Percentiles rank a stretch among this genome's conserved stretches.
phyloP scores from a whole-genome alignment of 2,113 vertebrate species.

The Diphyllodes magnificus region DNA sequence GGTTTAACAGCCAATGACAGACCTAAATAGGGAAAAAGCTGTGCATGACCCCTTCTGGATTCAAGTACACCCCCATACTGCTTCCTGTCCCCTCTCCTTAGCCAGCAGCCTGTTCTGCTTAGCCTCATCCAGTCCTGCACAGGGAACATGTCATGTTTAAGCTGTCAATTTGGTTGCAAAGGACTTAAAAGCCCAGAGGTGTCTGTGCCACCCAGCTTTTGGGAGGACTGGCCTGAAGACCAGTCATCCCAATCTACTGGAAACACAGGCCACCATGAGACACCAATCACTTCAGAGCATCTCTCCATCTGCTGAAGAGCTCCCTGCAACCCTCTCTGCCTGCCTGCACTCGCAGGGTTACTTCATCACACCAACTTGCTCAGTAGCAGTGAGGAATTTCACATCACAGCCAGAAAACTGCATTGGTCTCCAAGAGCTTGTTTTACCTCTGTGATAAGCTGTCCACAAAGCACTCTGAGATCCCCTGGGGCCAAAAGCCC shows the following conservation, averaged over 20 bases:
- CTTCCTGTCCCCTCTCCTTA: neutral
- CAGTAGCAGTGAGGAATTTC: neutral
- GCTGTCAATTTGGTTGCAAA: neutral
- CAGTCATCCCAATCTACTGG: neutral
- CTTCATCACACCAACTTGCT: neutral
- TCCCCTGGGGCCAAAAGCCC: neutral
- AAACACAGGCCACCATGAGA: neutral
- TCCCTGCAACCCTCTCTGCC: neutral
- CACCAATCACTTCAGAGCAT: neutral
- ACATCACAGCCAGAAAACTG: neutral
- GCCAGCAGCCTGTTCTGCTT: neutral
- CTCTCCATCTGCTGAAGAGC: neutral
- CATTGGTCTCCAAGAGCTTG: neutral
- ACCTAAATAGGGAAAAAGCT: neutral
- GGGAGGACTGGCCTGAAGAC: neutral
- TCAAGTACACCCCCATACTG: neutral
- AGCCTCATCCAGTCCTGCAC: neutral
- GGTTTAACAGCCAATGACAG: neutral
- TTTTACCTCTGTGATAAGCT: conserved; percentile 6
- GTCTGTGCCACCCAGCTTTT: neutral
- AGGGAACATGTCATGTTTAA: neutral
- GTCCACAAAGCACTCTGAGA: neutral
- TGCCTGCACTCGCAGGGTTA: neutral
- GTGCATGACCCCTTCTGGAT: neutral
- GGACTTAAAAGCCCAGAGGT: neutral